Base-by-base conservation (phyloP, 1,140 invertebrate genomes). In the Lordiphosa stackelbergi region DNA sequence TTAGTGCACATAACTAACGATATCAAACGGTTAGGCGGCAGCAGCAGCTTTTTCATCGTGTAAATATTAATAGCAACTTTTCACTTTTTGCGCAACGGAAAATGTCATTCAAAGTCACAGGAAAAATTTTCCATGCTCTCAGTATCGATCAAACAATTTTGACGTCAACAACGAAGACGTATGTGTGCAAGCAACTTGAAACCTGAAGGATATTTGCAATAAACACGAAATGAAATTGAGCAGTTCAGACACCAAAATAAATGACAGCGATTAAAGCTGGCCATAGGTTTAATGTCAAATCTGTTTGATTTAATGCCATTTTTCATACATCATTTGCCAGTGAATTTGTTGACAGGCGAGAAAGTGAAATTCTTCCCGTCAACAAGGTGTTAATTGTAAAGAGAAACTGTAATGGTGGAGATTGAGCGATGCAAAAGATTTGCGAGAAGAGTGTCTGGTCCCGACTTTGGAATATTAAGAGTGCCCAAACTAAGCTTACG, bases 91-190 rank as follows among this genome's bases (percentile, higher is more conserved):
- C 60, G 61, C 77, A 83, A 47, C 77, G 77, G 72, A 81, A 81
- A 81, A 66, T 81, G 77, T 81, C 77, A 81, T 77, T 81, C 77
- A 81, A 81, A 75, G 77, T 83, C 77, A 69, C 11, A 52, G 64
- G 60, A 57, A 81, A 24, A 42, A 68, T 59, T 68, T 68, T 68
- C 47, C 64, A 62, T 51, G 41, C 64, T 61, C 64, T 61, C 40
- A 38, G 43, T 66, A 83, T 73, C 68, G 72, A 83, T 42, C 75
- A 81, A 77, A 71, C 71, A 71, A 63, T 73, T 65, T 73, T 68
- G 72, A 57, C 53, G 57, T 59, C 63, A 66, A 62, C 49, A 24
- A 22, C 37, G 52, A 36, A 34, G 34, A 48, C 34, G 42, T 36
- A 40, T 40, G 51, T 31, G 8, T 31, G 28, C 28, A 7, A 31